Base-by-base conservation (phyloP, 1,140 invertebrate species). In the Zophobas morio region DNA sequence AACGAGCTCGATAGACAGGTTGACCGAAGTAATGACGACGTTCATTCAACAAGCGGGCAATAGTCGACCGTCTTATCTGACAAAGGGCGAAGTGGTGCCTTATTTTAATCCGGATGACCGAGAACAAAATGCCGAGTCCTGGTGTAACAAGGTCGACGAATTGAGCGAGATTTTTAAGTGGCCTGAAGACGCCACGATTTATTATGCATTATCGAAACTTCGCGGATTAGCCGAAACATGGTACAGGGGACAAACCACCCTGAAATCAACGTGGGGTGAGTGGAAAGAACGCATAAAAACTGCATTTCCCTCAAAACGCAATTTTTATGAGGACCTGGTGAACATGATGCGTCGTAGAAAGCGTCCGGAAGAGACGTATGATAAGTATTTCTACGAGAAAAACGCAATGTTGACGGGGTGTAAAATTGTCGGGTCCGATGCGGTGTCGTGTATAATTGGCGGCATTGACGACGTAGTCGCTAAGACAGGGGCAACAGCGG, bases 361-460 rank as follows among this genome's bases (percentile, higher is more conserved):
- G n/a, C n/a, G n/a, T 6, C 6, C 4, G 4, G 46, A 76, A 0
- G 79, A 80, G 66, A 47, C 70, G 2, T 79, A 77, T 34, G 37
- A 32, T n/a, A 53, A 74, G 63, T 79, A 81, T 35, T 75, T 74
- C 54, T 75, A 75, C 40, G 77, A 79, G 34, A 77, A 79, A 76
- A 5, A 84, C 2, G 80, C 84, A 0, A 80, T 86, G 79, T 83
- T 84, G 20, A 84, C 82, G 49, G 75, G 80, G 0, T 86, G 85
- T 49, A 82, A 85, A 47, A 70, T 86, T 47, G 79, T 78, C n/a
- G 82, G 82, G 5, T 32, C 1, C 5, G 82, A 84, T 4, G 81
- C 70, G 6, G 82, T 87, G 0, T 86, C 84, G 0, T 85, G 85
- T 57, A 81, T 86, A 6, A 85, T 85, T 35, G 72, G 80, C n/a